Percentiles rank a stretch among this genome's conserved stretches.
These are phyloP conservation scores for Musca vetustissima DNA, from an alignment of 1,140 invertebrate genomes.

Conservation along the genomic window DNA sequence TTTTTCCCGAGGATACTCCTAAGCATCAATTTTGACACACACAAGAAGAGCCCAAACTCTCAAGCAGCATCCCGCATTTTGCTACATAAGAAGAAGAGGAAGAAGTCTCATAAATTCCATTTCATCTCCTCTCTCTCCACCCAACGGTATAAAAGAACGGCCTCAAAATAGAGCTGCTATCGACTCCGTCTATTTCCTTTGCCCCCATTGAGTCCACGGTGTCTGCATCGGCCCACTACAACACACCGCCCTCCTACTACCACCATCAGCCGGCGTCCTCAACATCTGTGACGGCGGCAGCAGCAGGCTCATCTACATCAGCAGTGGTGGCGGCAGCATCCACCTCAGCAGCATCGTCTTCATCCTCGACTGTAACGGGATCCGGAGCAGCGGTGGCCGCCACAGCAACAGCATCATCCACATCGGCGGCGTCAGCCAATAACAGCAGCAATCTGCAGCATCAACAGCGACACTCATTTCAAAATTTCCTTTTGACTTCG, in stretches of 20 bases:
- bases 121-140: slow-evolving; percentile 25
- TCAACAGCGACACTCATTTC: slow-evolving; percentile 33
- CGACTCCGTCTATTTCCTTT: slow-evolving; percentile 51
- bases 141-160: slow-evolving; percentile 41
- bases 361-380: slow-evolving; percentile 27
- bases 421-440: slow-evolving; percentile 31
- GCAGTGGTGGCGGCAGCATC: slow-evolving; percentile 31
- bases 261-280: slow-evolving; percentile 20
- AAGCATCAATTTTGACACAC: background rate
- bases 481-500: slow-evolving; percentile 31
- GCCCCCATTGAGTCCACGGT: slow-evolving; percentile 45
- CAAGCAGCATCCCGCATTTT: no score
- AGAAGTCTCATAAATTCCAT: slow-evolving; percentile 26
- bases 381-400: slow-evolving; percentile 31
- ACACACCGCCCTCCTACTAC: slow-evolving; percentile 26
- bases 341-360: slow-evolving; percentile 30
- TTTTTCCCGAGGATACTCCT: background rate
- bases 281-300: slow-evolving; percentile 30
- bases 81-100: background rate
- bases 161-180: slow-evolving; percentile 56
- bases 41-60: background rate
- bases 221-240: slow-evolving; percentile 35
- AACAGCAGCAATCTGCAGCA: slow-evolving; percentile 28
- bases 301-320: slow-evolving; percentile 28
- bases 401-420: slow-evolving; percentile 26